phyloP scores from a whole-genome alignment of 2,888 invertebrate species.

The Cordilura impudica region DNA sequence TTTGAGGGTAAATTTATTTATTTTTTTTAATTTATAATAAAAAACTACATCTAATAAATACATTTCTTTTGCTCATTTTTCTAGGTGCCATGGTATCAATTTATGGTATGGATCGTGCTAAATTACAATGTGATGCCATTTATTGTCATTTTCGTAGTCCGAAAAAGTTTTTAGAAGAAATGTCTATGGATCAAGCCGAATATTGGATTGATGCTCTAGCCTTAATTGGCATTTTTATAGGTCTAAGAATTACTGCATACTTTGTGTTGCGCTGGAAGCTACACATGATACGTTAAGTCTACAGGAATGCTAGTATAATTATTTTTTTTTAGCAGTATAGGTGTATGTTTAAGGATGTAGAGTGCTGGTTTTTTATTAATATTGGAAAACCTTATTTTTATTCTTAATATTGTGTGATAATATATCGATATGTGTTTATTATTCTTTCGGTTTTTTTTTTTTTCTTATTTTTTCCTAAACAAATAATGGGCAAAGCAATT shows the following conservation, averaged over 20 bases:
- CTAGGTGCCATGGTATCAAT: conserved; percentile 89
- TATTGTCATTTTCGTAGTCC: conserved; percentile 92
- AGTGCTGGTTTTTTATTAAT: conserved; percentile 55
- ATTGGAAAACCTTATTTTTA: conserved; percentile 50
- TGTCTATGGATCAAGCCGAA: conserved; percentile 88
- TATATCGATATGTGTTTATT: conserved; percentile 51
- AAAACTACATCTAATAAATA: neutral
- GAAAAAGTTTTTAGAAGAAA: conserved; percentile 89
- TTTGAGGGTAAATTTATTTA: conserved; percentile 84
- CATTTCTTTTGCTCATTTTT: neutral
- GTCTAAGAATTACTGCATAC: conserved; percentile 87
- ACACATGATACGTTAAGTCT: conserved; percentile 78
- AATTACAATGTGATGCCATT: conserved; percentile 88
- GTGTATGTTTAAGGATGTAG: conserved; percentile 42
- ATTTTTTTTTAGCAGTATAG: conserved; percentile 43
- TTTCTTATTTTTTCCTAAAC: conserved; percentile 5
- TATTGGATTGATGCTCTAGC: conserved; percentile 92
- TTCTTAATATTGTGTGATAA: conserved; percentile 61
- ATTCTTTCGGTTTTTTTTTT: conserved; percentile 9
- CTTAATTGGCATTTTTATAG: conserved; percentile 88
- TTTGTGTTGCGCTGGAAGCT: conserved; percentile 90
- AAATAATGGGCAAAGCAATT: conserved; percentile 36
- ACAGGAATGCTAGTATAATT: neutral
- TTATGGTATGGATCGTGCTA: conserved; percentile 91
- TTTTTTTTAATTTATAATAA: neutral